Evolutionary conservation across 53 echinoderm and acorn worm species (phyloP).

Genomic region (Apostichopus leukothele): DNA sequence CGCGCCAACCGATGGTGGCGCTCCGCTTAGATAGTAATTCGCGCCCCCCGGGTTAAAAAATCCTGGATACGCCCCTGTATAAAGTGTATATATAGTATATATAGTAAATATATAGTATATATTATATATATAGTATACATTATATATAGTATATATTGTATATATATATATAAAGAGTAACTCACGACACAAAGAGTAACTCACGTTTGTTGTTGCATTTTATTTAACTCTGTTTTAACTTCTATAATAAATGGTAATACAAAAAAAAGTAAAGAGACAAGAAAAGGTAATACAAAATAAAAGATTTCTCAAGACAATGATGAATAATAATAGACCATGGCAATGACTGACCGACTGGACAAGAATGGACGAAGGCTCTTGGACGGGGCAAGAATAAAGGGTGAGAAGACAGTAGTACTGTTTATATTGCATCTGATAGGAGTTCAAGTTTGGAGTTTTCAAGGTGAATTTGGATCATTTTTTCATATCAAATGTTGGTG

Average conservation of each 20-base stretch:
- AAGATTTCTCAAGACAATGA: neutral
- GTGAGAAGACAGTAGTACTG: slow-evolving; percentile 25
- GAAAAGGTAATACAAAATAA: neutral
- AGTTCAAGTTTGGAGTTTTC: neutral
- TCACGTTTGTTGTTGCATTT: neutral
- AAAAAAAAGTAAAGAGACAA: neutral
- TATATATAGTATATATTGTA: too few species aligned
- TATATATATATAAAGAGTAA: too few species aligned
- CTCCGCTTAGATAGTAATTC: too few species aligned
- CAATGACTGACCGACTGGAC: slow-evolving; percentile 10
- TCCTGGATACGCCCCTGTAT: too few species aligned
- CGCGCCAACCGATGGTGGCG: too few species aligned
- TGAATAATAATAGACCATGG: neutral
- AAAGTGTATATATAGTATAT: too few species aligned
- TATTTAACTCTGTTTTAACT: too few species aligned
- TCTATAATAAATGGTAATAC: neutral
- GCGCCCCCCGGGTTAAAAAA: too few species aligned
- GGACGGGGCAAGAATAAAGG: slow-evolving; percentile 32
- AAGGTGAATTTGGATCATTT: neutral
- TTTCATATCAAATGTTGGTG: too few species aligned
- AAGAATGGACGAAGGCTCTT: slow-evolving; percentile 24
- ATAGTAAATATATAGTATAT: too few species aligned
- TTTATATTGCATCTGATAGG: slow-evolving; percentile 14
- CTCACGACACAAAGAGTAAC: too few species aligned
- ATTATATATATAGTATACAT: too few species aligned